Evolutionary conservation across 2,888 invertebrate species (phyloP).

Genomic region (Syrista parreyssii): DNA sequence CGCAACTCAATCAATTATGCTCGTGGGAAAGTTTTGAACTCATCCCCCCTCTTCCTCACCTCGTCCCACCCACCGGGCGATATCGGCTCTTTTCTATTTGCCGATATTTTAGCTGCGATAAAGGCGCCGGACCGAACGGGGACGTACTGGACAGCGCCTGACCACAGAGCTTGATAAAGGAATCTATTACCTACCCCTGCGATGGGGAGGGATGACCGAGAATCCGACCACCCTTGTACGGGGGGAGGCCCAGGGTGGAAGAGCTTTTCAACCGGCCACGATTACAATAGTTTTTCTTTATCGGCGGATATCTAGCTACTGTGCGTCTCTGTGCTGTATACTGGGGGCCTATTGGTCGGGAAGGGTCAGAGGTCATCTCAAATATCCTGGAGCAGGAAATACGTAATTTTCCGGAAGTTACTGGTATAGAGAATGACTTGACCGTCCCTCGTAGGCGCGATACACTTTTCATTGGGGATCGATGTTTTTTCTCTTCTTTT

Average conservation of each 20-base stretch:
- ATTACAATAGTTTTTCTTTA: slow-evolving; percentile 5
- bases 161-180: slow-evolving; percentile 46
- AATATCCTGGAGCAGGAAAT: no score
- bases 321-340: no score
- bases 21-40: slow-evolving; percentile 39
- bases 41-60: slow-evolving; percentile 27
- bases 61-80: not conserved
- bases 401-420: no score
- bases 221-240: not conserved
- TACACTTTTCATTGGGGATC: no score
- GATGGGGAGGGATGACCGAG: slow-evolving; percentile 12
- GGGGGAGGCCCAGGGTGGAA: not conserved
- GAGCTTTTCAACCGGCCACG: not conserved
- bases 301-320: not conserved
- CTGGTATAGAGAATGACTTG: no score
- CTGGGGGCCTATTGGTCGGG: no score
- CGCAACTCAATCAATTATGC: slow-evolving; percentile 14
- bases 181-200: slow-evolving; percentile 49
- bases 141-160: slow-evolving; percentile 10
- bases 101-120: slow-evolving; percentile 54
- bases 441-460: no score
- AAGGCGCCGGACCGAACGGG: slow-evolving; percentile 40
- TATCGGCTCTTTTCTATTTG: slow-evolving; percentile 45
- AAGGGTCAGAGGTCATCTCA: no score
- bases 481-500: no score